A percentile compares a stretch with the other conserved stretches of the same genome.
Conservation (phyloP, 2,888 invertebrate genomes). For the Linnaemya vulpina region DNA sequence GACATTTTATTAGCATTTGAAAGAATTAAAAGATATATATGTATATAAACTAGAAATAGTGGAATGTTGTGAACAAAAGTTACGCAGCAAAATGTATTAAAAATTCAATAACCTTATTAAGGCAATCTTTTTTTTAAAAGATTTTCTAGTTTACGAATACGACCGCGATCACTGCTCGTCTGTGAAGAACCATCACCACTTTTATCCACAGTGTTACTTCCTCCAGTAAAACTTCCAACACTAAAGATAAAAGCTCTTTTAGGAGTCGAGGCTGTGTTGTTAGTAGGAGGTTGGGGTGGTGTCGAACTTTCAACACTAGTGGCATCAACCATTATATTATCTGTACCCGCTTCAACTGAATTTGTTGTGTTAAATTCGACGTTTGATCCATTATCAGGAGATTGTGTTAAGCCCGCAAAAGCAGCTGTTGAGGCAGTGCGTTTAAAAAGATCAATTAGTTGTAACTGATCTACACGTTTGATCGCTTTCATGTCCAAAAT, state of each 20-base stretch:
- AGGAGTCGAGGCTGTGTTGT: conserved; percentile 73
- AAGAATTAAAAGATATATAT: conserved; percentile 24
- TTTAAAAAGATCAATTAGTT: conserved; percentile 85
- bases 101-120: conserved; percentile 69
- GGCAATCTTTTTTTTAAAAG: conserved; percentile 84
- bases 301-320: conserved; percentile 51
- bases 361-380: conserved; percentile 32
- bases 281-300: conserved; percentile 1
- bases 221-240: conserved; percentile 80
- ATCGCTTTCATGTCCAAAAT: conserved; percentile 97
- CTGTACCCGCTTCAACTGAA: conserved; percentile 36
- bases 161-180: conserved; percentile 82
- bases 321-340: conserved; percentile 62
- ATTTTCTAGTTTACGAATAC: conserved; percentile 85
- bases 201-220: conserved; percentile 75
- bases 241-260: conserved; percentile 81
- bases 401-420: conserved; percentile 69
- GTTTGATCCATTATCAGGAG: conserved; percentile 32
- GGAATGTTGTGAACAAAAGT: conserved; percentile 52
- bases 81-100: background rate
- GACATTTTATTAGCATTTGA: conserved; percentile 49
- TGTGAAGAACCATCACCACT: conserved; percentile 76
- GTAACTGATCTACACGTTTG: conserved; percentile 85
- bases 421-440: conserved; percentile 80
- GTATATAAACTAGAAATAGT: conserved; percentile 49